Base-by-base conservation (phyloP, 2,888 invertebrate genomes). In the Pecten maximus region DNA sequence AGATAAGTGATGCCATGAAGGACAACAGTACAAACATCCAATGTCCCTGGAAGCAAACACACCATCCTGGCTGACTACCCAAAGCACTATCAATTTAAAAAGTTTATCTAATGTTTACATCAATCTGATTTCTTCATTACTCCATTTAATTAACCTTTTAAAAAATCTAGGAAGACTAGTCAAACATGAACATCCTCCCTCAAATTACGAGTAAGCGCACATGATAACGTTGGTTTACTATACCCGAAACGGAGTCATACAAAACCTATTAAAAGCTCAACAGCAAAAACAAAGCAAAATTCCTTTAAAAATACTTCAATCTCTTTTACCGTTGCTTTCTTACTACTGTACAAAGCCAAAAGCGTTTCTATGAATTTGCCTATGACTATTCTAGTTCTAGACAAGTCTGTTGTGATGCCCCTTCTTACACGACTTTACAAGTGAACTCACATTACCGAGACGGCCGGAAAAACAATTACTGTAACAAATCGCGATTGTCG, bases 231-330 rank as follows among this genome's bases (percentile, higher is more conserved):
- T 44, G 89, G 8, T n/a, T 88, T 88, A 19, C n/a, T 16, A 90
- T 87, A 28, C 88, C 90, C 12, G 87, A 40, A 87, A 90, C 88
- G 28, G 90, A 87, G 60, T 91, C 88, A 89, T 89, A 89, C 60
- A 90, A 91, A 1, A 40, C 50, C 90, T 89, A 19, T 89, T 91
- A 28, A 90, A 91, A 2, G 90, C 88, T 35, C 48, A 88, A 35
- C 87, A 74, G 39, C 89, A 91, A 23, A 90, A 90, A 35, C n/a
- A n/a, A n/a, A n/a, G n/a, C n/a, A n/a, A n/a, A n/a, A n/a, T n/a
- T n/a, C n/a, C n/a, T 40, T 54, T 19, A 54, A n/a, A 2, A 88
- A 44, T 28, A 48, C 28, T 28, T 88, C 48, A 28, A 88, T 50
- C 40, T 88, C 88, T 15, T 48, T 44, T 19, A 50, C 50, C 10